A percentile compares a stretch with the other conserved stretches of the same genome.
Conservation (phyloP, 1,140 invertebrate genomes). For the Dreissena polymorpha region DNA sequence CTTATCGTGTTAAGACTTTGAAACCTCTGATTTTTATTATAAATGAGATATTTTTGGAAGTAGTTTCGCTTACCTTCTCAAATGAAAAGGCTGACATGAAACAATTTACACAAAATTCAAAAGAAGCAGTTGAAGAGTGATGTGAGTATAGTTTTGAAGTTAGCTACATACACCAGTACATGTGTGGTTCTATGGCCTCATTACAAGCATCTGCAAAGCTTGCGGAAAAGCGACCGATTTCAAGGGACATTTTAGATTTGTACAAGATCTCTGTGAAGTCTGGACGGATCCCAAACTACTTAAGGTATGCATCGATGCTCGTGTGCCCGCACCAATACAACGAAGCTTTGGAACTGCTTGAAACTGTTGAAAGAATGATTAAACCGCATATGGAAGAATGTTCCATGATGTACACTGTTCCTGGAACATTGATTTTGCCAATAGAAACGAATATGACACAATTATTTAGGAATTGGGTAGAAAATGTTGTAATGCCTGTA, state of each 20-base stretch:
- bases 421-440: neutral
- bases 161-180: neutral
- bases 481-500: neutral
- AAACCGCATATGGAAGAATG: neutral
- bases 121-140: no score
- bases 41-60: no score
- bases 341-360: neutral
- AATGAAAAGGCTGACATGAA: neutral
- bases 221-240: neutral
- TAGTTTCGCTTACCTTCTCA: neutral
- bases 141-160: neutral
- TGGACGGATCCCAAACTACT: neutral
- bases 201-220: neutral
- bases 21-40: neutral
- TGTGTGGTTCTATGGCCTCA: neutral
- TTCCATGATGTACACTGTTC: neutral
- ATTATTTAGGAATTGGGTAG: neutral
- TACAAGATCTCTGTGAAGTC: neutral
- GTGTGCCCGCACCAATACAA: neutral
- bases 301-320: neutral
- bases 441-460: neutral
- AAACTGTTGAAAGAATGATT: neutral
- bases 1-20: neutral
- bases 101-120: no score
- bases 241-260: neutral